phyloP scores from a whole-genome alignment of 2,888 invertebrate genomes.

The Danaus chrysippus region DNA sequence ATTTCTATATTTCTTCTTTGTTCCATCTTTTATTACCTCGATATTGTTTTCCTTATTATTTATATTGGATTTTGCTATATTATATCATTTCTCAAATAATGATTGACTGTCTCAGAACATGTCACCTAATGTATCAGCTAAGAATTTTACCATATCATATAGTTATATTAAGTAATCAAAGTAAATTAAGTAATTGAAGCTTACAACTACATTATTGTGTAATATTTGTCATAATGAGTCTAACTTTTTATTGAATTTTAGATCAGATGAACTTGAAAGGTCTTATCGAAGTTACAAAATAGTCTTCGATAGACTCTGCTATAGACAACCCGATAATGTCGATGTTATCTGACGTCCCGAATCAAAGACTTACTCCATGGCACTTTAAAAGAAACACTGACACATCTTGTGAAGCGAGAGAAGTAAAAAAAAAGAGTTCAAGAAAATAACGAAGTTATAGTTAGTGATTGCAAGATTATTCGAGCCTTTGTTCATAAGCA shows the following conservation, averaged over 20 bases:
- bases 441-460: background rate
- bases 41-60: too few species aligned
- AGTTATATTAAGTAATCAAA: background rate
- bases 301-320: conserved; percentile 23
- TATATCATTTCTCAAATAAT: too few species aligned
- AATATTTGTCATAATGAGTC: background rate
- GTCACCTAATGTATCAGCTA: background rate
- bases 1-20: too few species aligned
- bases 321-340: conserved; percentile 25
- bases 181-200: background rate
- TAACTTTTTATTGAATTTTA: background rate
- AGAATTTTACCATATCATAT: background rate
- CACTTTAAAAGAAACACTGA: conserved; percentile 30
- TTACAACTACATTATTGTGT: background rate
- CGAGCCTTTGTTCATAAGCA: background rate
- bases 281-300: conserved; percentile 16
- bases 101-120: too few species aligned
- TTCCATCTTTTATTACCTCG: too few species aligned
- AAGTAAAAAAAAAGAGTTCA: background rate
- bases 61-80: too few species aligned
- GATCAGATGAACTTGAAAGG: conserved; percentile 3
- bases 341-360: conserved; percentile 27
- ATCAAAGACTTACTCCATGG: conserved; percentile 23
- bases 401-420: conserved; percentile 22
- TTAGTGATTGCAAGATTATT: background rate